Base-by-base conservation (phyloP, 2,888 invertebrate species). In the Chrysomela aeneicollis region DNA sequence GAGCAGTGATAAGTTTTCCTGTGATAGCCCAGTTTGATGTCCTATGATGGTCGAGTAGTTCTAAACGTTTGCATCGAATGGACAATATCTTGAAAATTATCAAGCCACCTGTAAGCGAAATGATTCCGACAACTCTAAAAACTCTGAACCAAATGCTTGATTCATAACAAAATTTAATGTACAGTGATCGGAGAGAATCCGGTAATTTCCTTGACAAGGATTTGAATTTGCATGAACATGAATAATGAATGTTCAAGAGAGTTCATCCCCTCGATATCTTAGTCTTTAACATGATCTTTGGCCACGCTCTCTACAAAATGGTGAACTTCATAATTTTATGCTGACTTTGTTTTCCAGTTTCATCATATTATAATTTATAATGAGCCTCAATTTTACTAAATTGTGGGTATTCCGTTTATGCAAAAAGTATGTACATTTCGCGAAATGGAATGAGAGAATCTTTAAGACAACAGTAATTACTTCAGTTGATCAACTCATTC, bases 281-380 rank as follows among this genome's bases (percentile, higher is more conserved):
- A 9, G 42, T 10, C 6, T 42, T 15, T n/a, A 8, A 15, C 10
- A 42, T 15, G 4, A 15, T 42, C 42, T 15, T 42, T 15, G 15
- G 4, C 10, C 42, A 42, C 6, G 15, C 15, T 42, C 15, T 9
- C 32, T 35, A 9, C 42, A 42, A 42, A 6, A 42, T 35, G 32
- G 32, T 10, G 32, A 35, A 35, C 32, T 35, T 10, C 15, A 15
- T 42, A 15, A 42, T 42, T 3, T 42, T 15, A n/a, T 42, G 15
- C 42, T 42, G 42, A 42, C 42, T 42, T 42, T 42, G 15, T 42
- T 35, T 35, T 42, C 42, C n/a, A 42, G 42, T 42, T 42, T 2
- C 15, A 15, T 42, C 12, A 2, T 3, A 42, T 42, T 15, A 42
- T 4, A 42, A 42, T 42, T 42, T 6, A n/a, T n/a, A 42, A 42